Evolutionary conservation across 1,140 invertebrate genomes (phyloP).

Genomic region (Drosophila watanabei): DNA sequence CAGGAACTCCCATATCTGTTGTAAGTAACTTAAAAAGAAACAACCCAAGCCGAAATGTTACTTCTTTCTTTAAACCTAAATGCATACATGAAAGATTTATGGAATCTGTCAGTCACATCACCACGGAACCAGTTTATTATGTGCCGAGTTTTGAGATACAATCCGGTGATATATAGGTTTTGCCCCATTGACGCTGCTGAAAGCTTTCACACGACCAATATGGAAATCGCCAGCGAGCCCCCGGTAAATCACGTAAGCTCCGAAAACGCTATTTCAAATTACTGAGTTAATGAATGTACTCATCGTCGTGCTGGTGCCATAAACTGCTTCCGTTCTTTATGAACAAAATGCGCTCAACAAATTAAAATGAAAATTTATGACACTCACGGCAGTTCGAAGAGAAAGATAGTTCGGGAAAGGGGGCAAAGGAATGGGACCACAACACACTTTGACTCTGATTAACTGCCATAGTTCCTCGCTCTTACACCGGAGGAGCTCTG

Average conservation of each 20-base stretch:
- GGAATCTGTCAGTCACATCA: conserved; percentile 18
- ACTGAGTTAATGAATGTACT: conserved; percentile 62
- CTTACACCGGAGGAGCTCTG: conserved; percentile 10
- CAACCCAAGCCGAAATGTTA: neutral
- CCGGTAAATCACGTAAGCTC: conserved; percentile 40
- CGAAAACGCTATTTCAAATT: conserved; percentile 44
- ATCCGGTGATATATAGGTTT: conserved; percentile 39
- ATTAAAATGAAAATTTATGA: conserved; percentile 79
- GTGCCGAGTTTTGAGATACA: conserved; percentile 25
- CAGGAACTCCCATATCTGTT: neutral
- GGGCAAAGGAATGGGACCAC: conserved; percentile 19
- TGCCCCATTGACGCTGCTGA: conserved; percentile 24
- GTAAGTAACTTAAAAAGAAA: neutral
- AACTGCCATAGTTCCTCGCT: conserved; percentile 65
- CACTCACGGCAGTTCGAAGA: conserved; percentile 47
- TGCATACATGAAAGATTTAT: conserved; percentile 13
- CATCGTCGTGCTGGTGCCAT: conserved; percentile 53
- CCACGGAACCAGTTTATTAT: conserved; percentile 45
- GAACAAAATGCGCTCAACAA: conserved; percentile 72
- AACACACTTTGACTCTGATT: conserved; percentile 75
- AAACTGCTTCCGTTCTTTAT: conserved; percentile 64
- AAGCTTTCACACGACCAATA: conserved; percentile 45
- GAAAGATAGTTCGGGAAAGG: conserved; percentile 23
- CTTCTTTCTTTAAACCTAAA: neutral
- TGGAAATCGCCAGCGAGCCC: conserved; percentile 20